Evolutionary conservation across 2,888 invertebrate species (phyloP).

Genomic region (Noctua janthina): DNA sequence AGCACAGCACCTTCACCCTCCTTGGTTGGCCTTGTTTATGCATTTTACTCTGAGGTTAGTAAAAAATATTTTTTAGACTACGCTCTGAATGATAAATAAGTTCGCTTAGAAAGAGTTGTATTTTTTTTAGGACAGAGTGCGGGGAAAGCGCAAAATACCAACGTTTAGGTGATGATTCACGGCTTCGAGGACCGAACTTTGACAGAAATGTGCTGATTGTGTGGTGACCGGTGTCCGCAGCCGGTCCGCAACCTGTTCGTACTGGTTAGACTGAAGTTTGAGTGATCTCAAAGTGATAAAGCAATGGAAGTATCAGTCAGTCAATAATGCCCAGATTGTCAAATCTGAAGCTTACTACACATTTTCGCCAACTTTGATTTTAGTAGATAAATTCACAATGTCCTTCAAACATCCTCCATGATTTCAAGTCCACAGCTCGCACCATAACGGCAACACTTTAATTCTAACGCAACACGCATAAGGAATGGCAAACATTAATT

Average conservation of each 20-base stretch:
- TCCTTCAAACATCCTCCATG: slow-evolving; percentile 15
- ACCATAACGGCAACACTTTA: slow-evolving; percentile 28
- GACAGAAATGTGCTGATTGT: background rate
- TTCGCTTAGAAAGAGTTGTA: background rate
- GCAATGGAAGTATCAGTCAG: too few relatives aligned
- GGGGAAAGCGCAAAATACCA: background rate
- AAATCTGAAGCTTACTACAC: background rate
- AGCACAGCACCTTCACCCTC: slow-evolving; percentile 2
- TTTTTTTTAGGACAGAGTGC: background rate
- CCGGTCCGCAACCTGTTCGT: background rate
- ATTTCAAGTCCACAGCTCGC: slow-evolving; percentile 8
- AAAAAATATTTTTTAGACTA: background rate
- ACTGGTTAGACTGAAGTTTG: background rate
- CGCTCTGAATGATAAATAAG: background rate
- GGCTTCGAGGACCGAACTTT: background rate
- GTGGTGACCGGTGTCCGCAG: background rate
- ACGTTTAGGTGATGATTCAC: background rate
- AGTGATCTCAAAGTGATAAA: background rate
- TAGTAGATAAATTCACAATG: background rate
- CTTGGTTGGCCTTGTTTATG: slow-evolving; percentile 7
- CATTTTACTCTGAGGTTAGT: background rate
- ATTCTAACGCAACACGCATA: slow-evolving; percentile 25
- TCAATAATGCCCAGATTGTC: too few relatives aligned
- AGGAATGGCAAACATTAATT: slow-evolving; percentile 34
- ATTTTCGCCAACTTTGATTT: background rate